Conservation (phyloP, 2,888 invertebrate species). For the Lordiphosa fenestrarum region DNA sequence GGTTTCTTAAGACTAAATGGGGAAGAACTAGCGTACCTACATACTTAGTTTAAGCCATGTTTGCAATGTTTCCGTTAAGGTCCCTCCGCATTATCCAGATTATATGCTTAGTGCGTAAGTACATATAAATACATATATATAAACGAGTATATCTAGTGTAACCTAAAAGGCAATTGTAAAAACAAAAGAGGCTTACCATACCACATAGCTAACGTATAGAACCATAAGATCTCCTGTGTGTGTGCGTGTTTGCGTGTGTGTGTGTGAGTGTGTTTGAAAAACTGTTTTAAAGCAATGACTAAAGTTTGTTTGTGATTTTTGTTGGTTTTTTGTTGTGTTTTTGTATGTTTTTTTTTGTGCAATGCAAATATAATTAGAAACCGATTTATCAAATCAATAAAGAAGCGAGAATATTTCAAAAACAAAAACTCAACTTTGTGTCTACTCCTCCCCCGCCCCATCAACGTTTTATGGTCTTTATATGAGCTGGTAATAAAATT, state of each 20-base stretch:
- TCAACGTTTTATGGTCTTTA: conserved; percentile 67
- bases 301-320: conserved; percentile 1
- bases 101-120: conserved; percentile 22
- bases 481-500: conserved; percentile 74
- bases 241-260: too few relatives aligned
- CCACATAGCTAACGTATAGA: background rate
- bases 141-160: conserved; percentile 17
- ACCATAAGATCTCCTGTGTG: conserved; percentile 8
- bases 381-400: conserved; percentile 39
- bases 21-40: background rate
- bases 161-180: conserved; percentile 42
- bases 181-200: conserved; percentile 12
- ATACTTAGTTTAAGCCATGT: conserved; percentile 2
- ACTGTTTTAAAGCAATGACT: conserved; percentile 66
- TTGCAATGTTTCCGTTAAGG: conserved; percentile 42
- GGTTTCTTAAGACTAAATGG: too few relatives aligned
- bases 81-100: conserved; percentile 39
- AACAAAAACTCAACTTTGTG: conserved; percentile 26
- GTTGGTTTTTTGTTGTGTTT: conserved; percentile 20
- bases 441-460: conserved; percentile 16
- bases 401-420: conserved; percentile 63
- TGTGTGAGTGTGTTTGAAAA: conserved; percentile 22
- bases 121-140: conserved; percentile 10
- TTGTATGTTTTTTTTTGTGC: conserved; percentile 55
- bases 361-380: conserved; percentile 15